Conservation (phyloP, 2,888 invertebrate genomes). For the Trachelus stipa region DNA sequence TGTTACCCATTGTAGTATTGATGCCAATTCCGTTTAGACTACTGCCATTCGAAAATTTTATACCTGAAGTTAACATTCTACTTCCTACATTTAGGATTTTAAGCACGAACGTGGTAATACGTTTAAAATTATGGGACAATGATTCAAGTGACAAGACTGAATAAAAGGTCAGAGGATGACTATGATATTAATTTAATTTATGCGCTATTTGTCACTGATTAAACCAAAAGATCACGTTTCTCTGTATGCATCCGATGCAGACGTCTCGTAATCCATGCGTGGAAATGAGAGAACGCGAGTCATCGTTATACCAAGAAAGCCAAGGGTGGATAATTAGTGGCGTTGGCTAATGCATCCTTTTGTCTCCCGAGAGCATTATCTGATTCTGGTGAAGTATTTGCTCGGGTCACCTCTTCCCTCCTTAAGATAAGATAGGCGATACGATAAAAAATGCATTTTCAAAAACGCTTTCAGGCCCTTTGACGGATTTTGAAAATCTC, state of each 20-base stretch:
- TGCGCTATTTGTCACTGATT: conserved; percentile 54
- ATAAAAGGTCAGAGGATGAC: too few species aligned
- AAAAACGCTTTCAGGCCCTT: too few species aligned
- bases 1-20: too few species aligned
- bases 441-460: conserved; percentile 29
- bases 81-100: too few species aligned
- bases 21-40: too few species aligned
- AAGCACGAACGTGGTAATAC: too few species aligned
- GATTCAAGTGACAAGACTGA: too few species aligned
- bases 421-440: conserved; percentile 16
- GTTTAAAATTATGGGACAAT: too few species aligned
- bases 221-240: conserved; percentile 43
- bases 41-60: too few species aligned
- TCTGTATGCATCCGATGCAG: conserved; percentile 15
- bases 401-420: conserved; percentile 1
- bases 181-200: conserved; percentile 44
- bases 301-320: conserved; percentile 13
- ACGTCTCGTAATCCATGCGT: not conserved
- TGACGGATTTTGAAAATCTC: too few species aligned
- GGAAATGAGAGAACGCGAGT: conserved; percentile 42
- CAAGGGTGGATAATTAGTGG: conserved; percentile 47
- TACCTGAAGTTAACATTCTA: too few species aligned
- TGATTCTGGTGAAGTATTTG: conserved; percentile 36
- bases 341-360: conserved; percentile 58
- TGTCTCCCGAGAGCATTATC: conserved; percentile 52